Conservation (phyloP, 2,797 vertebrate genomes). For the Microctenopoma lineatum region DNA sequence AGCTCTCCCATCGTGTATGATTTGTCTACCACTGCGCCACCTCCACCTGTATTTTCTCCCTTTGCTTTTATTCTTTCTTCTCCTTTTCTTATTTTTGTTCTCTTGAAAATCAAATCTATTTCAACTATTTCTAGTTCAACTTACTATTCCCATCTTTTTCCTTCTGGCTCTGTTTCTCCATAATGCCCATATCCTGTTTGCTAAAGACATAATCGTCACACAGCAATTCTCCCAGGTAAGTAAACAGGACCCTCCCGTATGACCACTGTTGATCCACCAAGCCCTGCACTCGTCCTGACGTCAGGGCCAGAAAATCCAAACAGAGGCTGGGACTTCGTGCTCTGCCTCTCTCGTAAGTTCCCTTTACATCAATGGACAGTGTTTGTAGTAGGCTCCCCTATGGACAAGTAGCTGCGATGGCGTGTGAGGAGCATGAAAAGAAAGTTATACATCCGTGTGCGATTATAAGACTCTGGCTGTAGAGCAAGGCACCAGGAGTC, state of each 20-base stretch:
- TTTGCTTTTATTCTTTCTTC: neutral
- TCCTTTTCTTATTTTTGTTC: neutral
- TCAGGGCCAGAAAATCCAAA: conserved; percentile 80
- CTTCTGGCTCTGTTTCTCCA: conserved; percentile 3
- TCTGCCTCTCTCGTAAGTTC: conserved; percentile 59
- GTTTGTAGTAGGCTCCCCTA: conserved; percentile 67
- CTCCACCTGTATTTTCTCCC: neutral
- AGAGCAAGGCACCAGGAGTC: neutral
- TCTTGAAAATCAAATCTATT: too few species aligned
- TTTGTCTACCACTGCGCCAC: conserved; percentile 11
- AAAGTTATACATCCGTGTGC: conserved; percentile 74
- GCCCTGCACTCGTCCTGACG: conserved; percentile 69
- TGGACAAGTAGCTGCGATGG: conserved; percentile 25
- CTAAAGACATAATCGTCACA: conserved; percentile 51
- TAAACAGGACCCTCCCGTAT: conserved; percentile 70
- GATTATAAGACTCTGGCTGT: conserved; percentile 19
- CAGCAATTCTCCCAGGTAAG: conserved; percentile 60
- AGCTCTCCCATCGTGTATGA: neutral
- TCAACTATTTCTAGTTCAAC: neutral
- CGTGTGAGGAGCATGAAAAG: conserved; percentile 54
- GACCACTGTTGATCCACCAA: conserved; percentile 62
- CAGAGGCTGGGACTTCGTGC: conserved; percentile 73
- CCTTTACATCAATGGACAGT: conserved; percentile 54
- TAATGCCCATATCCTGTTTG: conserved; percentile 41
- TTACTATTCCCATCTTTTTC: neutral